phyloP scores from a whole-genome alignment of 1,140 invertebrate genomes.

The Nasonia giraulti region DNA sequence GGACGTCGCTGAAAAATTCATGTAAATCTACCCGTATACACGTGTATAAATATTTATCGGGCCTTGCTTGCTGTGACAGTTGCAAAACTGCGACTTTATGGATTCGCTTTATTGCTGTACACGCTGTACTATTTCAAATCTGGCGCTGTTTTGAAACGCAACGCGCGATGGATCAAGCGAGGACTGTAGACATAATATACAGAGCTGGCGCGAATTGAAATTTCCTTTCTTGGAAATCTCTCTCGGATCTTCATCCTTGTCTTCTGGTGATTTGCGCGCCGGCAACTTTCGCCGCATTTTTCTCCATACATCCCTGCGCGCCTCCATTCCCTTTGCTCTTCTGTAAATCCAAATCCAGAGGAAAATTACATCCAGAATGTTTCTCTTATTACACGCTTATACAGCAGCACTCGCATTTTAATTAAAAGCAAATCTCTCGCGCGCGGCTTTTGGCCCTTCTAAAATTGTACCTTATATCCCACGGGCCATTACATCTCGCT shows the following conservation, averaged over 20 bases:
- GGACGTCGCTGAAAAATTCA: neutral
- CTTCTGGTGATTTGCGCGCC: conserved; percentile 7
- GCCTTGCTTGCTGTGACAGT: neutral
- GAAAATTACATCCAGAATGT: no score
- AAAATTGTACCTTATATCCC: conserved; percentile 21
- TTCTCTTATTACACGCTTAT: no score
- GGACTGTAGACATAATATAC: neutral
- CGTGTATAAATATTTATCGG: neutral
- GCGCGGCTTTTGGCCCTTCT: neutral
- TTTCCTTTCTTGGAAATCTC: conserved; percentile 22
- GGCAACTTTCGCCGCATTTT: neutral
- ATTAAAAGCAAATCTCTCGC: neutral
- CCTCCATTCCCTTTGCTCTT: neutral
- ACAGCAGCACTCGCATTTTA: no score
- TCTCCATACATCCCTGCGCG: neutral
- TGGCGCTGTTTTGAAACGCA: neutral
- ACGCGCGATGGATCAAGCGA: neutral
- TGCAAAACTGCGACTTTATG: neutral
- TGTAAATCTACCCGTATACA: neutral
- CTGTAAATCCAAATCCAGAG: no score
- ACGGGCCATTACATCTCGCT: neutral
- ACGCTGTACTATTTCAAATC: neutral
- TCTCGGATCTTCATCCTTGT: conserved; percentile 9
- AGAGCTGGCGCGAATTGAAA: neutral
- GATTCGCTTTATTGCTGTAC: no score